Conservation (phyloP, 2,797 vertebrate species). For the Sorex maritimensis region DNA sequence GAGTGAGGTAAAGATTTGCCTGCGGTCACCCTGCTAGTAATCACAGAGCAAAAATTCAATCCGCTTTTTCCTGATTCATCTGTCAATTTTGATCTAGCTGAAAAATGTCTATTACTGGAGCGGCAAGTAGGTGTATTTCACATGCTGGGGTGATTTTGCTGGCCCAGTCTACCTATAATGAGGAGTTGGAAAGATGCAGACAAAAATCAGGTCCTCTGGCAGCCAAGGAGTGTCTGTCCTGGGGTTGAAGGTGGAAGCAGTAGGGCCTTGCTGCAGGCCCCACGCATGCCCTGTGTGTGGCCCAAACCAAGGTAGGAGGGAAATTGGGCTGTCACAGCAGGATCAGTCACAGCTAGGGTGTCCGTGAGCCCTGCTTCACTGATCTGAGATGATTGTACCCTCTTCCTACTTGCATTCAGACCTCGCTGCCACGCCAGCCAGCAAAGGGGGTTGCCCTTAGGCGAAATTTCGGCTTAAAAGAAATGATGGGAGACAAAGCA, state of each 20-base stretch:
- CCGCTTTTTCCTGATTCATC: slow-evolving; percentile 2
- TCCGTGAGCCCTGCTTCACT: neutral
- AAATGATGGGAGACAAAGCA: neutral
- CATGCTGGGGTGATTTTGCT: neutral
- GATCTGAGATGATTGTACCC: neutral
- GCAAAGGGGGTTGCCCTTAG: neutral
- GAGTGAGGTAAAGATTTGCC: slow-evolving; percentile 24
- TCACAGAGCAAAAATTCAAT: slow-evolving; percentile 2
- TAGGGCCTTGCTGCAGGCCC: neutral
- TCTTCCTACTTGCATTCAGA: neutral
- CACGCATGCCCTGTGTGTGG: neutral
- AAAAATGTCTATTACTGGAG: neutral
- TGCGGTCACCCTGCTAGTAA: neutral
- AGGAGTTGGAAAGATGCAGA: neutral
- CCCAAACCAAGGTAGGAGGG: neutral
- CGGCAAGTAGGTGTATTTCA: neutral
- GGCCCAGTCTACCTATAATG: neutral
- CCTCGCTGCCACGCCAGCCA: neutral
- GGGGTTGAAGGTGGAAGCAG: neutral
- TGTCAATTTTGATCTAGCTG: neutral
- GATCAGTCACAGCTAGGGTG: neutral
- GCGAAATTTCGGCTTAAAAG: neutral
- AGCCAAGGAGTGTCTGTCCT: slow-evolving; percentile 52
- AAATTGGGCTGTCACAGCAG: neutral
- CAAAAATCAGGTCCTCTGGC: neutral